Percentiles rank a stretch among this genome's conserved stretches.
phyloP scores from a whole-genome alignment of 2,797 vertebrate species.

The Schizopygopsis pylzovi region DNA sequence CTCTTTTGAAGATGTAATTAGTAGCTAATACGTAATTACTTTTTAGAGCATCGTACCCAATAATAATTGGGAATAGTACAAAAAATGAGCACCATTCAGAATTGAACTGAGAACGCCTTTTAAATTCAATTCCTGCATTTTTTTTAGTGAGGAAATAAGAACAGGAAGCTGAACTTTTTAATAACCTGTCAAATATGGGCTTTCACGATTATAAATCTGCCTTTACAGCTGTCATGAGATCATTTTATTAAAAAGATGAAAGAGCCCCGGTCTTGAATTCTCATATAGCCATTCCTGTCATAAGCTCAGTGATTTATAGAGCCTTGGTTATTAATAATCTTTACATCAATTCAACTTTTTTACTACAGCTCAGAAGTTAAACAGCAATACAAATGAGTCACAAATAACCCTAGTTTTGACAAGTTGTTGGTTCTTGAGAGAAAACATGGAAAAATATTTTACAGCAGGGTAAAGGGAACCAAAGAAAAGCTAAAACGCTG shows the following conservation, averaged over 20 bases:
- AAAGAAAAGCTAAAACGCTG: constrained; percentile 7
- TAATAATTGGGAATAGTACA: neutral
- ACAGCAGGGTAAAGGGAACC: neutral
- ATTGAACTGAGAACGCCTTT: neutral
- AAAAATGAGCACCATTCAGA: neutral
- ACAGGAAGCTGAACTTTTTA: constrained; percentile 2
- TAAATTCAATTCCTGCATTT: neutral
- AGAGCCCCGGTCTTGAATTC: constrained; percentile 18
- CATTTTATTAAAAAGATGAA: constrained; percentile 29
- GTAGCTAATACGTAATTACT: too few relatives aligned
- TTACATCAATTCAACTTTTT: constrained; percentile 15
- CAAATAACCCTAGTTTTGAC: constrained; percentile 40
- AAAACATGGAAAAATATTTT: constrained; percentile 39
- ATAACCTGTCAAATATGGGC: constrained; percentile 4
- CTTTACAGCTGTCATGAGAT: constrained; percentile 36
- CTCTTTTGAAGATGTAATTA: too few relatives aligned
- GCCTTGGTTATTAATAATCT: constrained; percentile 30
- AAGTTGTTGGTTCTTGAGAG: constrained; percentile 14
- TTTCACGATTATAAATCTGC: neutral
- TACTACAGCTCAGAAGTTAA: constrained; percentile 22
- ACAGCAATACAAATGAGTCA: constrained; percentile 15
- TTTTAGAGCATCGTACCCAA: too few relatives aligned
- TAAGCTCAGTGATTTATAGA: constrained; percentile 36
- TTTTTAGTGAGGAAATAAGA: neutral
- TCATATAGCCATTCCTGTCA: constrained; percentile 35